A percentile compares a stretch with the other conserved stretches of the same genome.
These are phyloP conservation scores for Papilio xuthus DNA, from an alignment of 1,140 invertebrate genomes.

Conservation along the genomic window DNA sequence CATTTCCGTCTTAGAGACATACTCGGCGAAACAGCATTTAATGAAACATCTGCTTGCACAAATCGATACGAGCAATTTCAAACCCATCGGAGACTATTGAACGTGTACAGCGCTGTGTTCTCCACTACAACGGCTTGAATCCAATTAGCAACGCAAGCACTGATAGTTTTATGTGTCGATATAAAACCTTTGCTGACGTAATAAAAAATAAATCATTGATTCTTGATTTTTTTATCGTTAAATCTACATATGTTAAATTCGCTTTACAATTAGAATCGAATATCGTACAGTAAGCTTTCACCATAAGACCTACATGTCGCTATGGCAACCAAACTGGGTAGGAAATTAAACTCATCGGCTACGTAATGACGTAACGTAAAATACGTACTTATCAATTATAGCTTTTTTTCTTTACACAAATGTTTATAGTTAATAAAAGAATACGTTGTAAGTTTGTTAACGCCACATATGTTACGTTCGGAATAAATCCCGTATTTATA, in stretches of 20 bases:
- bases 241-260: neutral
- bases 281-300: too few species aligned
- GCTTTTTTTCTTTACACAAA: neutral
- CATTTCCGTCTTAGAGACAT: slow-evolving; percentile 1
- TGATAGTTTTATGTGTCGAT: slow-evolving; percentile 30
- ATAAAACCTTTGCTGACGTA: slow-evolving; percentile 8
- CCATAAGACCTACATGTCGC: too few species aligned
- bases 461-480: slow-evolving; percentile 5
- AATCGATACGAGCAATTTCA: slow-evolving; percentile 39
- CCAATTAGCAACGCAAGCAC: slow-evolving; percentile 35
- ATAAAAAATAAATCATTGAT: slow-evolving; percentile 2
- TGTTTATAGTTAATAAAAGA: neutral
- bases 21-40: slow-evolving; percentile 32
- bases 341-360: too few species aligned
- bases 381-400: too few species aligned
- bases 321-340: too few species aligned
- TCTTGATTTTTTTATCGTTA: neutral
- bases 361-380: too few species aligned
- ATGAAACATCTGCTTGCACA: slow-evolving; percentile 39
- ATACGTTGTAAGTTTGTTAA: slow-evolving; percentile 1
- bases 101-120: slow-evolving; percentile 34
- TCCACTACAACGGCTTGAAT: slow-evolving; percentile 35
- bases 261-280: too few species aligned
- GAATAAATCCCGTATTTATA: slow-evolving; percentile 26
- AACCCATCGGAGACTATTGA: slow-evolving; percentile 35